Evolutionary conservation across 2,113 vertebrate genomes (phyloP), one percentile per base, ranked within the genome.

Genomic region (Oostethus manadensis): DNA sequence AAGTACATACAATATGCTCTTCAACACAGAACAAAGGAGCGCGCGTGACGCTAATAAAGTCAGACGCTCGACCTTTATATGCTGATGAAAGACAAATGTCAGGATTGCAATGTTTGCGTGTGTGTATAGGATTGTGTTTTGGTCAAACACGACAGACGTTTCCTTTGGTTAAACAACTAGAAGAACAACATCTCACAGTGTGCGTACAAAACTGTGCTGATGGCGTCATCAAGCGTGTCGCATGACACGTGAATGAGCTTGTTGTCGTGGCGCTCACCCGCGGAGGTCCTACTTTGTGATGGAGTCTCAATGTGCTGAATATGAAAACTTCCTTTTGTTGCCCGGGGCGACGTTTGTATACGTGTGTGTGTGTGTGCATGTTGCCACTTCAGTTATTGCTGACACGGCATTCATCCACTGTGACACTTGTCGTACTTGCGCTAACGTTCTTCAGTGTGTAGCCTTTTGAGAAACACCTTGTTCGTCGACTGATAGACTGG

Each of bases 371-470:
- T 59, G 44, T 14, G 42, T 26, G 17, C 38, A 6, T 51, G 49
- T 67, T 68, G 8, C 33, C 8, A 15, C 15, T 55, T 48, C 33
- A 49, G 49, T 51, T 68, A 68, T n/a, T 68, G 71, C 71, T 73
- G 71, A 68, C 45, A 60, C 45, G 16, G 64, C 71, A 44, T 56
- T 59, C 44, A 63, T 55, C 11, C 50, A 23, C 20, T 48, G 5
- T 18, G 46, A 20, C 46, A 7, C 20, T 48, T 48, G 46, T 10
- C 29, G 1, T 5, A 33, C 3, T 4, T 8, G 29, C 7, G 8
- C 29, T 5, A 33, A 8, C 5, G 3, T 33, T 33, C 29, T 33
- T 33, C 29, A 8, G 29, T 33, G 29, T 33, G 29, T 33, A 4
- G 29, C 29, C 29, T 33, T 33, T 33, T 33, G 8, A 33, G 29